phyloP scores from a whole-genome alignment of 2,888 invertebrate genomes.

The Pyralis farinalis region DNA sequence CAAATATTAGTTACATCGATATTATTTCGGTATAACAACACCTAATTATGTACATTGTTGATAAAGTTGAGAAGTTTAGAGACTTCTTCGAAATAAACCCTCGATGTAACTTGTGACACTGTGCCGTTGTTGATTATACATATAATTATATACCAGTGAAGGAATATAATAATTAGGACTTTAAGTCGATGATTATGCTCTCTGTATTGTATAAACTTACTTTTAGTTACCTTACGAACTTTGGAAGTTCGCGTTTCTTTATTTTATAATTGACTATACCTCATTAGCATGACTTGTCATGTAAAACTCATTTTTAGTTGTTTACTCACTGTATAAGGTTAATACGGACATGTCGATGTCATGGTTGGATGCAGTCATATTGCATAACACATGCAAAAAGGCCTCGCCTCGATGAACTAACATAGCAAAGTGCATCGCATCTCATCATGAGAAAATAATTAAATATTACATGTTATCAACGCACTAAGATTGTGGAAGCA shows the following conservation, averaged over 20 bases:
- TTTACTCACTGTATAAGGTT: slow-evolving; percentile 34
- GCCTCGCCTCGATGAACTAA: too few species aligned
- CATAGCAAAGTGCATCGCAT: too few species aligned
- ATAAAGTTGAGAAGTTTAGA: slow-evolving; percentile 6
- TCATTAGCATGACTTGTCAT: slow-evolving; percentile 69
- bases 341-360: slow-evolving; percentile 18
- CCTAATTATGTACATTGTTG: background rate
- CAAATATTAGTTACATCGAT: slow-evolving; percentile 15
- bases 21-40: slow-evolving; percentile 11
- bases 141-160: slow-evolving; percentile 67
- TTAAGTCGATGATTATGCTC: slow-evolving; percentile 66
- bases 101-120: slow-evolving; percentile 31
- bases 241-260: slow-evolving; percentile 67
- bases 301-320: slow-evolving; percentile 47
- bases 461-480: too few species aligned
- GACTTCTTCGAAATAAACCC: slow-evolving; percentile 14
- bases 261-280: slow-evolving; percentile 57
- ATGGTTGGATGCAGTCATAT: slow-evolving; percentile 3
- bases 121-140: slow-evolving; percentile 54
- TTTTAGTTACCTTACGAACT: slow-evolving; percentile 78
- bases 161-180: slow-evolving; percentile 61
- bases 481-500: too few species aligned
- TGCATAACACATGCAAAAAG: too few species aligned
- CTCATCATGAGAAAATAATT: too few species aligned
- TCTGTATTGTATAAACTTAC: slow-evolving; percentile 60